These are phyloP conservation scores for Napeogenes inachia DNA, from an alignment of 2,888 invertebrate genomes.

Conservation along the genomic window DNA sequence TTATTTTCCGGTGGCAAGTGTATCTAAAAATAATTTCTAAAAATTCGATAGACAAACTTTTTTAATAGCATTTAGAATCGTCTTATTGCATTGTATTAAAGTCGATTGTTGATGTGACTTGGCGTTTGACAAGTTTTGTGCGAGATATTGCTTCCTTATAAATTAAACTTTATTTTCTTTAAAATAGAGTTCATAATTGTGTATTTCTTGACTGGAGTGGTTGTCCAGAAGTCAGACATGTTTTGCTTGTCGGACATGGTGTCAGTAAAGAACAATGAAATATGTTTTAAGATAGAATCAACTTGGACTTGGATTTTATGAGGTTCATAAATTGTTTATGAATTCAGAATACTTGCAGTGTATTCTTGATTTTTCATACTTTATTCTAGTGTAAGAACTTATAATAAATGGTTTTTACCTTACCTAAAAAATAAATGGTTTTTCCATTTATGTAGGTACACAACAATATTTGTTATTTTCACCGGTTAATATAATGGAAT, in stretches of 20 bases:
- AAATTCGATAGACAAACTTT: constrained; percentile 23
- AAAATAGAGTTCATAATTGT: constrained; percentile 19
- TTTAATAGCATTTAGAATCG: constrained; percentile 17
- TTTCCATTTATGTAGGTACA: background rate
- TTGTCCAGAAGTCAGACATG: constrained; percentile 32
- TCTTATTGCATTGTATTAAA: constrained; percentile 13
- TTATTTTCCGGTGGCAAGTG: constrained; percentile 11
- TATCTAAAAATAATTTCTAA: constrained; percentile 14
- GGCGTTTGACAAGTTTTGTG: constrained; percentile 15
- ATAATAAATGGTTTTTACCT: too few species aligned
- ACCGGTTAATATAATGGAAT: constrained; percentile 5
- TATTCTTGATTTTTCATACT: background rate
- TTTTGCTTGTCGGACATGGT: constrained; percentile 35
- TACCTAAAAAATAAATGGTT: background rate
- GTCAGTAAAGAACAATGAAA: constrained; percentile 36
- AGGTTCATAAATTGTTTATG: background rate
- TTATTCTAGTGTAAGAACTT: too few species aligned
- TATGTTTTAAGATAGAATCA: constrained; percentile 34
- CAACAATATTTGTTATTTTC: background rate
- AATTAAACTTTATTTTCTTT: constrained; percentile 12
- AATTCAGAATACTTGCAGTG: background rate
- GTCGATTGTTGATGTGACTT: constrained; percentile 12
- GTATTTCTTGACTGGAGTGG: constrained; percentile 12
- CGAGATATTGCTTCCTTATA: constrained; percentile 19
- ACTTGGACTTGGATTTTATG: constrained; percentile 7